Base-by-base conservation (phyloP, 2,113 vertebrate genomes). In the Protomyctophum bolini region DNA sequence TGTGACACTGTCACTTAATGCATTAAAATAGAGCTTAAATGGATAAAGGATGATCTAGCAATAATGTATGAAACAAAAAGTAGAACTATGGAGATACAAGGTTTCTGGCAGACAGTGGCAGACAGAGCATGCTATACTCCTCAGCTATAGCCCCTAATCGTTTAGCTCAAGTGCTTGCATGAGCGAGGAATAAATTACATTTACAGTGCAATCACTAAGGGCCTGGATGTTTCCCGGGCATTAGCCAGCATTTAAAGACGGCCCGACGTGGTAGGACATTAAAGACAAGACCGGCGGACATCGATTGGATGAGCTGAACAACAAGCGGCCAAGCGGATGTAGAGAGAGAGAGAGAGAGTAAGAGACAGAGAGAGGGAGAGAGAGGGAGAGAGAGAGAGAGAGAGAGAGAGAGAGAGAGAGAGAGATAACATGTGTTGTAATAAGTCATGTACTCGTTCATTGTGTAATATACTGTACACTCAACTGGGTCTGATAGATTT, bases 151-250 rank as follows among this genome's bases (percentile, higher is more conserved):
- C 80, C 21, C 73, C 74, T 87, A 86, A 84, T 87, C 88, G 73
- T 91, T 89, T 88, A 89, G 81, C 83, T 87, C 85, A 86, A 90
- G 90, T 89, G 89, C 84, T 90, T 88, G 88, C 89, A 86, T 89
- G 88, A 89, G 87, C 88, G 87, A 85, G 84, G 88, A 88, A 90
- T 90, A 90, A 90, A 91, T 91, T 89, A 89, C 86, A 87, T 91
- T 91, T 90, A 90, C 87, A 83, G 86, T 86, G 87, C 83, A 85
- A 89, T 88, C 87, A 87, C 77, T 81, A 87, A 83, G 80, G 85
- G 72, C 86, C 80, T 83, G 87, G 21, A 81, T 89, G 86, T 88
- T 89, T 84, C 83, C 85, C 83, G 70, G 85, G 84, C 89, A 89
- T 91, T 91, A 91, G 86, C 46, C 67, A 83, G 85, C 86, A 87